These are phyloP conservation scores for Coregonus suidteri DNA, from an alignment of 2,797 vertebrate genomes.

Conservation along the genomic window DNA sequence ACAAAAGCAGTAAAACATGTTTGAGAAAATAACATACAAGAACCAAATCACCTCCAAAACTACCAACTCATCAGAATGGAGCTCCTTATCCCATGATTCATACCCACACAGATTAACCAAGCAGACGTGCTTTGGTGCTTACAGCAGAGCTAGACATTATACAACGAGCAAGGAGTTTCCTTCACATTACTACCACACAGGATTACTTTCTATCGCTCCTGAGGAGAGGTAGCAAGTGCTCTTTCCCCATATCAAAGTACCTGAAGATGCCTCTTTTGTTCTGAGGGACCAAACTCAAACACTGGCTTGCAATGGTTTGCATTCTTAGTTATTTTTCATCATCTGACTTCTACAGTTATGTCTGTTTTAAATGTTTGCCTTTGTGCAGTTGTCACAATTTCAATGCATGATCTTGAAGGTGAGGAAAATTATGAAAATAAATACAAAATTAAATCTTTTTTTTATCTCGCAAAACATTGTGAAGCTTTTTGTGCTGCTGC, in stretches of 20 bases:
- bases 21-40: conserved; percentile 22
- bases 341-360: too few species aligned
- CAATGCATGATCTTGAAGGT: conserved; percentile 1
- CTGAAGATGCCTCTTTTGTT: background rate
- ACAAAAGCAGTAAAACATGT: conserved; percentile 63
- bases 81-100: background rate
- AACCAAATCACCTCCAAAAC: conserved; percentile 52
- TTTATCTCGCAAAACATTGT: too few species aligned
- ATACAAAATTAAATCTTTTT: background rate
- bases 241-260: background rate
- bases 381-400: background rate
- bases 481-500: background rate
- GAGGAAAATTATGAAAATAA: background rate
- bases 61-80: conserved; percentile 40
- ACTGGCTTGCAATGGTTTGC: too few species aligned
- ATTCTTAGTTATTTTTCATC: too few species aligned
- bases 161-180: conserved; percentile 4
- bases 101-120: conserved; percentile 11
- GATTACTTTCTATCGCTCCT: background rate
- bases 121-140: conserved; percentile 54
- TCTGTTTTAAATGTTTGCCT: too few species aligned
- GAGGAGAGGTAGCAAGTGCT: background rate
- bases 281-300: too few species aligned
- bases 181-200: background rate
- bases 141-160: conserved; percentile 57